phyloP scores from a whole-genome alignment of 2,888 invertebrate genomes.

The Lagria hirta region DNA sequence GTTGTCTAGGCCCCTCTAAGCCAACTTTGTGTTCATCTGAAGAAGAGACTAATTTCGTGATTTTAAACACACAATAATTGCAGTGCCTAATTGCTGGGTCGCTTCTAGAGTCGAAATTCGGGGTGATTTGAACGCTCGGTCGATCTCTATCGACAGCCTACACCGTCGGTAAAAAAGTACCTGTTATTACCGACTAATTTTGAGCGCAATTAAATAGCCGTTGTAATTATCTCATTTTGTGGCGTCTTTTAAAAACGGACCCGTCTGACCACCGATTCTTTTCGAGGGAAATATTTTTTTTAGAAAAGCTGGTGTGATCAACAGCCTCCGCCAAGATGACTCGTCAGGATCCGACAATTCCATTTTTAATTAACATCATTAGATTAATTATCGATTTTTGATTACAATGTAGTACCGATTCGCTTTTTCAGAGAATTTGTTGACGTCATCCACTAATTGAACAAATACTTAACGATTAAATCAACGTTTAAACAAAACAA shows the following conservation, averaged over 20 bases:
- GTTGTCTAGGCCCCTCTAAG: constrained; percentile 33
- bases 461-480: too few species aligned
- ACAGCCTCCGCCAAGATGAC: too few species aligned
- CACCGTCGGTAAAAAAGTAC: constrained; percentile 45
- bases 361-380: constrained; percentile 31
- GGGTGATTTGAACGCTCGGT: constrained; percentile 26
- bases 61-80: constrained; percentile 51
- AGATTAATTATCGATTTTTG: constrained; percentile 31
- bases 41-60: constrained; percentile 48
- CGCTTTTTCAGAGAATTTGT: too few species aligned
- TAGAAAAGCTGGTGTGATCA: constrained; percentile 4
- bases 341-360: constrained; percentile 28
- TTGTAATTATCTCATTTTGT: constrained; percentile 54
- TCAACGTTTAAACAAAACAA: too few species aligned
- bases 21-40: constrained; percentile 47
- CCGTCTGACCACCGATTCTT: constrained; percentile 34
- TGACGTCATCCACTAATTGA: too few species aligned
- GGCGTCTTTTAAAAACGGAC: constrained; percentile 48
- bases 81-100: constrained; percentile 45
- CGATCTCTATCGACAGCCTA: constrained; percentile 35
- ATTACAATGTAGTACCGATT: too few species aligned
- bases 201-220: constrained; percentile 52
- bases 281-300: constrained; percentile 34
- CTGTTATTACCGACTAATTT: constrained; percentile 54
- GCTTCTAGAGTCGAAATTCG: constrained; percentile 34